Percentiles rank a stretch among this genome's conserved stretches.
These are phyloP conservation scores for Oeneis ivallda DNA, from an alignment of 2,888 invertebrate genomes.

Conservation along the genomic window DNA sequence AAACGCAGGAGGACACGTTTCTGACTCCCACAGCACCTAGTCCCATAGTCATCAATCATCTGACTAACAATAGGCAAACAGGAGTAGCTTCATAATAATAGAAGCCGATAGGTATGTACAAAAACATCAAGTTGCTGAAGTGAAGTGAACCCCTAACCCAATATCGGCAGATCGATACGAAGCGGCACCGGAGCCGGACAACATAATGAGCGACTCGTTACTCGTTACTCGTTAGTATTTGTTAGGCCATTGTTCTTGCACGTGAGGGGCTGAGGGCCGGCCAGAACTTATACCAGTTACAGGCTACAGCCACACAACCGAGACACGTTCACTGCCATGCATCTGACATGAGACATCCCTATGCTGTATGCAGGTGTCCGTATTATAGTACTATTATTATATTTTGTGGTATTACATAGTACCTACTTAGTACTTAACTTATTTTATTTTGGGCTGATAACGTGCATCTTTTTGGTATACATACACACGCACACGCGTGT, in stretches of 20 bases:
- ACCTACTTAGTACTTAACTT: too few species aligned
- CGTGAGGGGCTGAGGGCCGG: not conserved
- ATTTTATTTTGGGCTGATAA: too few species aligned
- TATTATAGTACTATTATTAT: too few species aligned
- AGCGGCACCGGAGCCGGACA: constrained; percentile 2
- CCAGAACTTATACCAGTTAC: not conserved
- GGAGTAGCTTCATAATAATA: not conserved
- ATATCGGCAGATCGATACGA: constrained; percentile 7
- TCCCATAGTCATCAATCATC: not conserved
- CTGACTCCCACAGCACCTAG: not conserved
- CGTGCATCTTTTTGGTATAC: too few species aligned
- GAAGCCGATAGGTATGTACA: not conserved
- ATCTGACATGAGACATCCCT: not conserved
- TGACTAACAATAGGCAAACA: not conserved
- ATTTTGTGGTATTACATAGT: too few species aligned
- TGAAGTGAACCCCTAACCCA: not conserved
- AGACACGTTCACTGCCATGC: not conserved
- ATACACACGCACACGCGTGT: too few species aligned
- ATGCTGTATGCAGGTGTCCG: not conserved
- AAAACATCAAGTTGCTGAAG: not conserved
- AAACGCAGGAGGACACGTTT: too few species aligned
- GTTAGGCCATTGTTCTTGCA: constrained; percentile 11
- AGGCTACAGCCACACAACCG: not conserved
- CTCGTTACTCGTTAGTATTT: not conserved
- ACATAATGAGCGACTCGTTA: not conserved